phyloP scores from a whole-genome alignment of 2,888 invertebrate species.

The Elmis aenea region DNA sequence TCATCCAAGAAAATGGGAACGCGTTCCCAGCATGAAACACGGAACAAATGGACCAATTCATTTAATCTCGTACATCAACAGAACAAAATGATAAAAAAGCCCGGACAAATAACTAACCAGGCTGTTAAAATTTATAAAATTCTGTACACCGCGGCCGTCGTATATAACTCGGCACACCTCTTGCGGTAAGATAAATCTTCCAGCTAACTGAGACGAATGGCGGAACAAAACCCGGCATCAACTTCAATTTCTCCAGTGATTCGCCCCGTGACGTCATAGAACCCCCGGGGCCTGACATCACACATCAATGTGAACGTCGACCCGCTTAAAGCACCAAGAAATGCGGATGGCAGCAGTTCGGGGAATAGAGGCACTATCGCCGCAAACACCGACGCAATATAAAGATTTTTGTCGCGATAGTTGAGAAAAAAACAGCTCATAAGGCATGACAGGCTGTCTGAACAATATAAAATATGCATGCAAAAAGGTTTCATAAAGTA shows the following conservation, averaged over 20 bases:
- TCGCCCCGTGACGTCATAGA: conserved; percentile 20
- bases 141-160: conserved; percentile 15
- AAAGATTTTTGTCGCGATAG: no score
- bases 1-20: no score
- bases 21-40: no score
- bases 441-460: no score
- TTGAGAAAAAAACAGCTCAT: no score
- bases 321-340: conserved; percentile 13
- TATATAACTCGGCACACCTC: conserved; percentile 24
- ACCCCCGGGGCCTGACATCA: conserved; percentile 18
- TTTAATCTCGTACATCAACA: conserved; percentile 18
- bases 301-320: conserved; percentile 20
- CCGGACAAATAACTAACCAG: conserved; percentile 12
- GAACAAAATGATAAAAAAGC: conserved; percentile 14
- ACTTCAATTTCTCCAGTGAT: conserved; percentile 30
- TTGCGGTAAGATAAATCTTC: conserved; percentile 31
- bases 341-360: no score
- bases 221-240: conserved; percentile 31
- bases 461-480: no score
- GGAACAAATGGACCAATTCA: conserved; percentile 18
- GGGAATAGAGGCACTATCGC: no score
- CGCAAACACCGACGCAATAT: no score
- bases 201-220: conserved; percentile 32
- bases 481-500: no score
- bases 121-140: conserved; percentile 22